Conservation (phyloP, 2,888 invertebrate genomes). For the Tetrapedia diversipes region DNA sequence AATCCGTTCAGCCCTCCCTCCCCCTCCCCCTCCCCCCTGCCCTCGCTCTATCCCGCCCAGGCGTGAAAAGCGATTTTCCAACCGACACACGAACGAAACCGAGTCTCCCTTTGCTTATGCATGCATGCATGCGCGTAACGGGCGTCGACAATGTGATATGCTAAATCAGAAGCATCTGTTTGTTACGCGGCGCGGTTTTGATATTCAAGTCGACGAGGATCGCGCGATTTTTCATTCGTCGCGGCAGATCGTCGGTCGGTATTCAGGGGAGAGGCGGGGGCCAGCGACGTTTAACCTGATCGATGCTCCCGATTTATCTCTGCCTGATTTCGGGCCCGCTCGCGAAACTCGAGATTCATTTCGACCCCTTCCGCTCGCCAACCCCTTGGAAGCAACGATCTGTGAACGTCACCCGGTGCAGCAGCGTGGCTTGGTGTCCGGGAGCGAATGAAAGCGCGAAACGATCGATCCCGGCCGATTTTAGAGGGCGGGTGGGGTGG, state of each 20-base stretch:
- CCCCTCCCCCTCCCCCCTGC: background rate
- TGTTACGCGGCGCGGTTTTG: constrained; percentile 46
- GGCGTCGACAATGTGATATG: constrained; percentile 56
- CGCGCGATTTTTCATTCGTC: constrained; percentile 57
- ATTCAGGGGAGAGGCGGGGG: constrained; percentile 22
- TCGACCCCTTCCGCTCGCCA: background rate
- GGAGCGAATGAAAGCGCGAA: background rate
- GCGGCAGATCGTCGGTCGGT: constrained; percentile 40
- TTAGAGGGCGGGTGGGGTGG: background rate
- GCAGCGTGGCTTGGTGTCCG: background rate
- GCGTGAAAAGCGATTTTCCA: constrained; percentile 35
- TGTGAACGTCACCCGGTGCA: constrained; percentile 33
- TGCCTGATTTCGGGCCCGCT: constrained; percentile 39
- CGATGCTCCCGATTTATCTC: constrained; percentile 59
- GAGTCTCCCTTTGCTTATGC: constrained; percentile 41
- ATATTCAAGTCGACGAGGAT: constrained; percentile 50
- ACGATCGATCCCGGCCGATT: constrained; percentile 8
- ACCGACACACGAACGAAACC: constrained; percentile 39
- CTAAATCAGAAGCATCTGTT: constrained; percentile 59
- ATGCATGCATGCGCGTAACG: constrained; percentile 51
- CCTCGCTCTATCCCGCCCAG: too few species aligned
- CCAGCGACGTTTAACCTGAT: constrained; percentile 60
- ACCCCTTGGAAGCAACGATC: constrained; percentile 27
- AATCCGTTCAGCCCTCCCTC: background rate
- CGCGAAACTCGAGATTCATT: constrained; percentile 42